These are phyloP conservation scores for Chloroceryle amazona DNA, from an alignment of 2,797 vertebrate genomes.

Conservation along the genomic window DNA sequence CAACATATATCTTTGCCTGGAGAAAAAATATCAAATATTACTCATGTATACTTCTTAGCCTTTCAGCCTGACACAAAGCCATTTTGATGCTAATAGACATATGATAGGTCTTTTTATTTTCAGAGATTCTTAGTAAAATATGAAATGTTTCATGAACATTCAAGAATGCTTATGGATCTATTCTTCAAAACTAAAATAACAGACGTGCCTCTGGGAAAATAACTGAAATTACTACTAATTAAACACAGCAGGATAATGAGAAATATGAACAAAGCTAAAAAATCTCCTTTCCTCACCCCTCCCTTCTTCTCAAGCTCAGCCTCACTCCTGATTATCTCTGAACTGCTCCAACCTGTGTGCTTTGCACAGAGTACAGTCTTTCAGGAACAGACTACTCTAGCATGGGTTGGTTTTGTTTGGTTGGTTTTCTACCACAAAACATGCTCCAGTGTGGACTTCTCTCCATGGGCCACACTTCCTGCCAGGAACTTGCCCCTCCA, in stretches of 20 bases:
- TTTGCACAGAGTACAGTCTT: background rate
- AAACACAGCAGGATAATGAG: background rate
- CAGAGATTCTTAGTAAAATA: background rate
- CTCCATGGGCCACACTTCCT: accelerated
- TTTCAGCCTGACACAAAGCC: background rate
- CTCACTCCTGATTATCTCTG: background rate
- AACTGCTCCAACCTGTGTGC: accelerated
- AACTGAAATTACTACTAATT: background rate
- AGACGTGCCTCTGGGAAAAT: background rate
- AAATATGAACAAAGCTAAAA: background rate
- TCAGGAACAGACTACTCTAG: background rate
- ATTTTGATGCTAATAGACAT: background rate
- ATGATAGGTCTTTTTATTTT: background rate
- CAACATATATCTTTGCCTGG: background rate
- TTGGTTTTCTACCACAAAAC: background rate
- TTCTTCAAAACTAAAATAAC: background rate
- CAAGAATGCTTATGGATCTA: background rate
- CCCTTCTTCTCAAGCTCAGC: background rate
- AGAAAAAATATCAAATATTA: background rate
- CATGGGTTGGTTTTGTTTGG: no score
- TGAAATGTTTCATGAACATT: background rate
- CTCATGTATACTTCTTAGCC: background rate
- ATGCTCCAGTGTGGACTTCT: background rate
- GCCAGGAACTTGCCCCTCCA: background rate
- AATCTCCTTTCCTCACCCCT: accelerated